Evolutionary conservation across 2,113 vertebrate genomes (phyloP).

Genomic region (Myocastor coypus): DNA sequence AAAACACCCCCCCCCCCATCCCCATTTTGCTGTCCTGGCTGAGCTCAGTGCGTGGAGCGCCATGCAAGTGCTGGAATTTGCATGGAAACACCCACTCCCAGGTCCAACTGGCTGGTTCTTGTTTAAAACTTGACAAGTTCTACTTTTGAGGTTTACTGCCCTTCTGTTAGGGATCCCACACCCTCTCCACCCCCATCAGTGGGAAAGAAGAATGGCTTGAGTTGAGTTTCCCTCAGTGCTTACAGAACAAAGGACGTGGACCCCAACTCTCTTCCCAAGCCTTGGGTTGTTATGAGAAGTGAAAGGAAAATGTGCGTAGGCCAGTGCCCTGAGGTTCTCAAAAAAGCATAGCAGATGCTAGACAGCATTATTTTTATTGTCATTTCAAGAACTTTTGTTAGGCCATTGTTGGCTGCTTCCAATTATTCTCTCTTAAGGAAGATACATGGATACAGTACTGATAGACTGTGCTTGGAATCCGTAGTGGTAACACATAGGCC

Average conservation of each 20-base stretch:
- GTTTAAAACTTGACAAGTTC: slow-evolving; percentile 75
- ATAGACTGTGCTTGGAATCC: background rate
- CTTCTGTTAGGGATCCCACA: slow-evolving; percentile 19
- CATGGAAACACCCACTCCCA: slow-evolving; percentile 59
- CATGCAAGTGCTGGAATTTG: slow-evolving; percentile 62
- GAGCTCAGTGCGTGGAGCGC: slow-evolving; percentile 49
- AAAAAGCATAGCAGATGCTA: background rate
- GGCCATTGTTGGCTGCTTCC: background rate
- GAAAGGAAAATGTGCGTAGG: background rate
- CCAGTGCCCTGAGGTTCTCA: background rate
- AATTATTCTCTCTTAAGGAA: background rate
- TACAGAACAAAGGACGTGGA: background rate
- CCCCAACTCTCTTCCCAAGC: background rate
- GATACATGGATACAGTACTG: background rate
- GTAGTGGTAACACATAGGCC: background rate
- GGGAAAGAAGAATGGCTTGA: background rate
- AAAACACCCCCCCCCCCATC: background rate
- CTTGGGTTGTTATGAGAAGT: background rate
- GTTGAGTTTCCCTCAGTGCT: slow-evolving; percentile 11
- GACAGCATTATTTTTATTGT: background rate
- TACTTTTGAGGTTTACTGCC: slow-evolving; percentile 65
- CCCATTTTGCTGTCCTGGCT: slow-evolving; percentile 37
- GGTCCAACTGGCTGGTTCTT: slow-evolving; percentile 71
- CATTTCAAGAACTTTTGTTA: background rate
- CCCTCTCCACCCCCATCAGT: background rate